Percentiles rank a stretch among this genome's conserved stretches.
Conservation (phyloP, 2,888 invertebrate genomes). For the Ennomos erosarius region DNA sequence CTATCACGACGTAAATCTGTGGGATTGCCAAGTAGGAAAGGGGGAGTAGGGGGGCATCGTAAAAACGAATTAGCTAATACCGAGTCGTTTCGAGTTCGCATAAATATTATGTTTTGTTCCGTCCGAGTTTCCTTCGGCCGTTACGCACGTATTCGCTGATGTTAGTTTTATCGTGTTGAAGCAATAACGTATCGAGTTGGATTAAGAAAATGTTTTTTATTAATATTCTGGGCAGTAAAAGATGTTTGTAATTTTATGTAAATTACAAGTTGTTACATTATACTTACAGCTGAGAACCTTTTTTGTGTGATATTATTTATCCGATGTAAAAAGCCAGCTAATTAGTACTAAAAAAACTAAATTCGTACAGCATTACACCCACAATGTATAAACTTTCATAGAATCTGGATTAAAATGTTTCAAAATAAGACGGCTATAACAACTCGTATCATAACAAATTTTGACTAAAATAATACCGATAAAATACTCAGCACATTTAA, state of each 20-base stretch:
- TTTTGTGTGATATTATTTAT: background rate
- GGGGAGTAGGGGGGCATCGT: slow-evolving; percentile 33
- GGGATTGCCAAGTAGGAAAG: slow-evolving; percentile 39
- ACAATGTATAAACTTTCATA: too few relatives aligned
- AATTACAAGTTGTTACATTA: too few relatives aligned
- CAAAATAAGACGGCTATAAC: too few relatives aligned
- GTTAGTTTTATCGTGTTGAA: slow-evolving; percentile 28
- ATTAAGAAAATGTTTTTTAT: slow-evolving; percentile 15
- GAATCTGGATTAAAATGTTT: too few relatives aligned
- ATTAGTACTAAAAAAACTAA: too few relatives aligned
- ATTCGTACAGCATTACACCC: too few relatives aligned
- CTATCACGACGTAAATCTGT: slow-evolving; percentile 46
- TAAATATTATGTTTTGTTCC: slow-evolving; percentile 42
- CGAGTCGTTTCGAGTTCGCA: slow-evolving; percentile 41
- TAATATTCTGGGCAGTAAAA: slow-evolving; percentile 6
- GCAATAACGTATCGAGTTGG: slow-evolving; percentile 14
- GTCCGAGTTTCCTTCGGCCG: slow-evolving; percentile 31
- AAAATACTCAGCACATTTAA: too few relatives aligned
- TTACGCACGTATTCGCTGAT: slow-evolving; percentile 27
- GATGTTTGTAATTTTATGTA: background rate
- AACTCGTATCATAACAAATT: too few relatives aligned
- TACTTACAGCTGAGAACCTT: too few relatives aligned
- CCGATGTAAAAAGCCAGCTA: too few relatives aligned
- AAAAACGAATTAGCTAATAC: slow-evolving; percentile 51
- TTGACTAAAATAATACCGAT: too few relatives aligned